These are phyloP conservation scores for Aphelenchoides besseyi DNA, from an alignment of 1,140 invertebrate species.

Conservation along the genomic window DNA sequence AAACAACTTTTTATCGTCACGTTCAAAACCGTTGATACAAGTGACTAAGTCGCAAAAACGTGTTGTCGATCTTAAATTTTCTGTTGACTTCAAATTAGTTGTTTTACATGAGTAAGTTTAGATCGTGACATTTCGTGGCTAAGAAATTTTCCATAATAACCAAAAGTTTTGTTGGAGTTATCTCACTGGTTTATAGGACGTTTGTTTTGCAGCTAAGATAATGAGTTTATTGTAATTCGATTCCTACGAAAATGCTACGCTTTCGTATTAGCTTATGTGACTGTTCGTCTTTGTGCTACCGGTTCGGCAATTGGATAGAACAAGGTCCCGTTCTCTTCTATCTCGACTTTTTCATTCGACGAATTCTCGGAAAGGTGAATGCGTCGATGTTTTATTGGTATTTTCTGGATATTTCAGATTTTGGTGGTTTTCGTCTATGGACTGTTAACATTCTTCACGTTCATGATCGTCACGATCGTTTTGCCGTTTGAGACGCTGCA, in stretches of 20 bases:
- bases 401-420: conserved; percentile 40
- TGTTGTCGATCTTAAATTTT: no score
- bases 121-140: no score
- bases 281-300: neutral
- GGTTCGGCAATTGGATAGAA: neutral
- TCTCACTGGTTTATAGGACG: no score
- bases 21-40: no score
- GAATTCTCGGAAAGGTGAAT: conserved; percentile 32
- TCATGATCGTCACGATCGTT: conserved; percentile 51
- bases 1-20: no score
- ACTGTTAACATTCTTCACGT: conserved; percentile 48
- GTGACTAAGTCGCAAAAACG: no score
- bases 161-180: no score
- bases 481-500: conserved; percentile 51
- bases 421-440: conserved; percentile 53
- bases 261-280: conserved; percentile 11
- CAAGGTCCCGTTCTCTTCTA: neutral
- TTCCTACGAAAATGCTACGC: neutral
- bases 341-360: conserved; percentile 29
- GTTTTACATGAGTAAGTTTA: no score
- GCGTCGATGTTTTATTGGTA: neutral
- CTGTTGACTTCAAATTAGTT: no score
- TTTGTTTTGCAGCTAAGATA: no score
- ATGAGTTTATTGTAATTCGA: no score
- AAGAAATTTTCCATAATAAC: no score